Evolutionary conservation across 2,113 vertebrate genomes (phyloP).

Genomic region (Noturus placidus): DNA sequence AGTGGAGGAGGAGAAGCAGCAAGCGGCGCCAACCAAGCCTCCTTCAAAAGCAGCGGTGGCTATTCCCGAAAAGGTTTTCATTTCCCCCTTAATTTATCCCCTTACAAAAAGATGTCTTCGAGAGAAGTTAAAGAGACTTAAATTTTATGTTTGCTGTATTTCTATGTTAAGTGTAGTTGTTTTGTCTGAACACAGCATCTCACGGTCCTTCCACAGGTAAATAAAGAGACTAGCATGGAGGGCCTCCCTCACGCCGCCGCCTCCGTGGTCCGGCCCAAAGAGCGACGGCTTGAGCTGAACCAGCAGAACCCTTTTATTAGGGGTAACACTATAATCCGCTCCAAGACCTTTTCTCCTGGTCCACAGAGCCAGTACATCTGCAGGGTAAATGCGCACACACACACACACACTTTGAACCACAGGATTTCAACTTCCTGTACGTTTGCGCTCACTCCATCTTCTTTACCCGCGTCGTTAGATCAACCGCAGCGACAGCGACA

Average conservation of each 20-base stretch:
- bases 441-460: not conserved
- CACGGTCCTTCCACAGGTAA: conserved; percentile 55
- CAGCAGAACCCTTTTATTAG: conserved; percentile 85
- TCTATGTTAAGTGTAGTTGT: not conserved
- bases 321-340: conserved; percentile 94
- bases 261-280: conserved; percentile 89
- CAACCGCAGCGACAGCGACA: conserved; percentile 97
- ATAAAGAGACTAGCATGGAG: conserved; percentile 89
- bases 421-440: not conserved
- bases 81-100: not conserved
- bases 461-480: conserved; percentile 73
- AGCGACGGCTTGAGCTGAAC: conserved; percentile 76
- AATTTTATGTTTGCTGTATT: not conserved
- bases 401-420: not conserved
- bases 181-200: not conserved
- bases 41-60: not conserved
- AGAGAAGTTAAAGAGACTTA: not conserved
- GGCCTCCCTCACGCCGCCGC: conserved; percentile 67
- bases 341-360: conserved; percentile 96
- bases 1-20: conserved; percentile 8
- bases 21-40: not conserved
- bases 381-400: conserved; percentile 76
- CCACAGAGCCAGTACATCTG: conserved; percentile 97
- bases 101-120: too few relatives aligned
- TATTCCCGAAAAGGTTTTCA: conserved; percentile 68